These are phyloP conservation scores for Carabus problematicus DNA, from an alignment of 2,888 invertebrate species.

Conservation along the genomic window DNA sequence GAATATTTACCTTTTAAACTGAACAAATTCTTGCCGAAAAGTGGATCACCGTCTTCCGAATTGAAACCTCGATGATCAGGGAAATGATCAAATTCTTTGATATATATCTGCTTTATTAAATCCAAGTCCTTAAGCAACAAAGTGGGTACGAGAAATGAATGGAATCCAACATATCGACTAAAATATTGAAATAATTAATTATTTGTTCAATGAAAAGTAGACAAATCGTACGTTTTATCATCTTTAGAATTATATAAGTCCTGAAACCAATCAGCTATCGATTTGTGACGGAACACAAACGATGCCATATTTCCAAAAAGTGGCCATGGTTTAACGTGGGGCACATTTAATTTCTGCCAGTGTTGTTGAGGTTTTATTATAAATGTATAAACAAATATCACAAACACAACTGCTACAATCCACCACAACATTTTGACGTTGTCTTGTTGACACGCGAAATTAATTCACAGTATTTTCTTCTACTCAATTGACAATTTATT, in stretches of 20 bases:
- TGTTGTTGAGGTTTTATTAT: conserved; percentile 22
- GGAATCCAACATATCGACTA: conserved; percentile 42
- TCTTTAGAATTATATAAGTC: conserved; percentile 13
- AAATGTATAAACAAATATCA: conserved; percentile 18
- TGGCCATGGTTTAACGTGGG: conserved; percentile 24
- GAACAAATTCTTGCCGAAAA: conserved; percentile 41
- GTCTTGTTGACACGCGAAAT: background rate
- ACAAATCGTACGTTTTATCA: conserved; percentile 4
- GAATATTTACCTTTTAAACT: conserved; percentile 34
- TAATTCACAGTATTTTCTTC: too few relatives aligned
- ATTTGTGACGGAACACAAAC: conserved; percentile 7
- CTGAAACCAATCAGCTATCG: conserved; percentile 2
- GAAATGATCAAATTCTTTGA: conserved; percentile 49
- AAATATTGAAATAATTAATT: conserved; percentile 24
- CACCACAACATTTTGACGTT: conserved; percentile 20
- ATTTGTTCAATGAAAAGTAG: background rate
- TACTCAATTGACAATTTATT: too few relatives aligned
- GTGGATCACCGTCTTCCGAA: conserved; percentile 42
- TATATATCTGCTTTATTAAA: conserved; percentile 50
- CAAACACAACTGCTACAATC: conserved; percentile 12
- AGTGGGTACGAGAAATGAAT: conserved; percentile 47
- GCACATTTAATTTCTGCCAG: conserved; percentile 24
- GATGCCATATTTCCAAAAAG: conserved; percentile 18
- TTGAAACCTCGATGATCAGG: conserved; percentile 47
- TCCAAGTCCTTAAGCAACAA: conserved; percentile 52